phyloP scores from a whole-genome alignment of 2,888 invertebrate species.

The Drosophila melanosoma region DNA sequence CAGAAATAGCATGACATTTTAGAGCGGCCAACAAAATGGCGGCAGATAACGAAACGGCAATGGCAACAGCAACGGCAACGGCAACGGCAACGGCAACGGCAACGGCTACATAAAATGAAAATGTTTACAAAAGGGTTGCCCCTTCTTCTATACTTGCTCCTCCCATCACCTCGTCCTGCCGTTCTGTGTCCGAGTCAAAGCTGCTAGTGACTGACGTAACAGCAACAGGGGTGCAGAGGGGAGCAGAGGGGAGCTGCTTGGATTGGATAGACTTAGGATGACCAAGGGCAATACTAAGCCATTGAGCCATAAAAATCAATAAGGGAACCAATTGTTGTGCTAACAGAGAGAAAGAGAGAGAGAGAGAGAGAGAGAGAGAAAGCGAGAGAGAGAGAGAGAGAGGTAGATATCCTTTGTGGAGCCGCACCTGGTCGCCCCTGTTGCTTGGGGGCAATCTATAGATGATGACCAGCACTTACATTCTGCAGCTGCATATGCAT shows the following conservation, averaged over 20 bases:
- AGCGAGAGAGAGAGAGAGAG: not conserved
- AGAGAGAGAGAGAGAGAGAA: not conserved
- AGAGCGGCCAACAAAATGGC: slow-evolving; percentile 70
- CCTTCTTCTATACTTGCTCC: not conserved
- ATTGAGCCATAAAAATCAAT: slow-evolving; percentile 78
- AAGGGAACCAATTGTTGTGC: slow-evolving; percentile 58
- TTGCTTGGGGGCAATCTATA: slow-evolving; percentile 1
- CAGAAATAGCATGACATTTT: slow-evolving; percentile 80
- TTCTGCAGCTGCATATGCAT: slow-evolving; percentile 1
- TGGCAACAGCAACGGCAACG: slow-evolving; percentile 12
- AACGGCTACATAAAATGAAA: slow-evolving; percentile 65
- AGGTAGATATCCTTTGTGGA: slow-evolving; percentile 31
- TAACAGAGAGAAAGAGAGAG: not conserved
- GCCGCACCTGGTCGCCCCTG: slow-evolving; percentile 45
- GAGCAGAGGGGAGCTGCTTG: not conserved
- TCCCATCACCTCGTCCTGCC: not conserved
- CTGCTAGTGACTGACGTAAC: slow-evolving; percentile 19
- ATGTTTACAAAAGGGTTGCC: slow-evolving; percentile 70
- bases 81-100: slow-evolving; percentile 21
- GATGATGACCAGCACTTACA: not conserved
- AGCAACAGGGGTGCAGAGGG: not conserved
- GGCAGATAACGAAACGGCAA: slow-evolving; percentile 61
- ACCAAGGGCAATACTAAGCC: slow-evolving; percentile 34
- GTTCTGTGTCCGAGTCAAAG: slow-evolving; percentile 19
- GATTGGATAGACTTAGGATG: not conserved